Percentiles rank a stretch among this genome's conserved stretches.
Evolutionary conservation across 2,113 vertebrate species (phyloP).

Genomic region (Cyanocitta stelleri): DNA sequence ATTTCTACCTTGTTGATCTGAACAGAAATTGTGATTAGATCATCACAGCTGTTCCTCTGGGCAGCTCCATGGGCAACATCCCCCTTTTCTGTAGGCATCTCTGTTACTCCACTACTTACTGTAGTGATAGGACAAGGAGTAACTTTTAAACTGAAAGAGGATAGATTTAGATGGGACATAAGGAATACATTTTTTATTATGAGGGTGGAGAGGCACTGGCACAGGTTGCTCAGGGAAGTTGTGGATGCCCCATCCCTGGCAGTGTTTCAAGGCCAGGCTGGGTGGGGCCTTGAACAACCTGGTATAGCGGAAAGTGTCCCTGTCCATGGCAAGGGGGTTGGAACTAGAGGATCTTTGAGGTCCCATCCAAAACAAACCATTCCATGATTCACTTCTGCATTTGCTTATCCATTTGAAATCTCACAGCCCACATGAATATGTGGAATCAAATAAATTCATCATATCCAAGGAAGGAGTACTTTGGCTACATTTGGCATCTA

Average conservation of each 20-base stretch:
- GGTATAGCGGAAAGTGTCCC: fast-evolving
- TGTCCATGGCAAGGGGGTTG: neutral
- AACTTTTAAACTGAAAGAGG: neutral
- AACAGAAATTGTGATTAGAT: neutral
- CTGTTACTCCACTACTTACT: neutral
- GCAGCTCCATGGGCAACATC: neutral
- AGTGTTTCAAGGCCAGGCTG: neutral
- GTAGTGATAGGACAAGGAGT: neutral
- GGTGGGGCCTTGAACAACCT: neutral
- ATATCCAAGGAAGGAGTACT: neutral
- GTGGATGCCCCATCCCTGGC: neutral
- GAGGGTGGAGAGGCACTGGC: fast-evolving
- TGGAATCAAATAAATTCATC: neutral
- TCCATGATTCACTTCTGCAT: neutral
- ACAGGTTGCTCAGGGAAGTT: fast-evolving
- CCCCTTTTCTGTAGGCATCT: neutral
- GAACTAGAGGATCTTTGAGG: neutral
- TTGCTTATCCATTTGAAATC: neutral
- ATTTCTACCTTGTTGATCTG: neutral
- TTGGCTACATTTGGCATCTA: neutral
- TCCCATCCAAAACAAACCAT: neutral
- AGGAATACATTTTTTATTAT: neutral
- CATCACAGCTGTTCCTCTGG: neutral
- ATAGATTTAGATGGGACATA: neutral
- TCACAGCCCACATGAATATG: neutral